Evolutionary conservation across 2,113 vertebrate genomes (phyloP).

Genomic region (Ginglymostoma cirratum): DNA sequence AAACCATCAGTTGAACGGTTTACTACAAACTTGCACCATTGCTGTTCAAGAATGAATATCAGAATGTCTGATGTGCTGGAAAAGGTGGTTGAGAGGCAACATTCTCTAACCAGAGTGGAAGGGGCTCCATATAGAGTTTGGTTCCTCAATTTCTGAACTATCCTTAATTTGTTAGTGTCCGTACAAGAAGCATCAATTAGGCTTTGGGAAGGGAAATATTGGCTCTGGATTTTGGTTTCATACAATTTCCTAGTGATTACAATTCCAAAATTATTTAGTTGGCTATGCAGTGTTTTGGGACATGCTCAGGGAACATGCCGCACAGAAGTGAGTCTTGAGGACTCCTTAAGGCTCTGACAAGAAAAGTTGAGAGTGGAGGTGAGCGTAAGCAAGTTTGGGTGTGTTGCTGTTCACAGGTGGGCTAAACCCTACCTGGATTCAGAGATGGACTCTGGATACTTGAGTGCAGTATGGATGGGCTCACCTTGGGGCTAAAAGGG

Average conservation of each 20-base stretch:
- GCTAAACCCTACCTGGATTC: not conserved
- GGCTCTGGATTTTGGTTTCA: not conserved
- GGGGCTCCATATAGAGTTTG: not conserved
- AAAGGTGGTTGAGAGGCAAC: not conserved
- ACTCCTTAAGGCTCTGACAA: not conserved
- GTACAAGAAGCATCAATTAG: not conserved
- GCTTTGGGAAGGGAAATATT: not conserved
- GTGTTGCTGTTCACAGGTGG: not conserved
- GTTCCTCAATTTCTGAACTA: not conserved
- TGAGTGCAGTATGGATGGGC: not conserved
- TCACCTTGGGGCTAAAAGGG: not conserved
- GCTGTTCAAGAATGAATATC: not conserved
- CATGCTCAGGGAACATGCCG: not conserved
- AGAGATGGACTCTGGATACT: not conserved
- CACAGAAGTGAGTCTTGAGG: not conserved
- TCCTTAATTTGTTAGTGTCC: not conserved
- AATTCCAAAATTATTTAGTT: not conserved
- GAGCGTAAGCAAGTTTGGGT: not conserved
- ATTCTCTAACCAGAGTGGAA: not conserved
- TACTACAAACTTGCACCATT: not conserved
- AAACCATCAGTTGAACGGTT: not conserved
- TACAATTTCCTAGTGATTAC: not conserved
- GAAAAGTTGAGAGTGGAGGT: not conserved
- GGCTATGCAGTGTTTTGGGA: not conserved
- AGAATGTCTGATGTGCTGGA: not conserved